These are phyloP conservation scores for Sitophilus oryzae DNA, from an alignment of 1,140 invertebrate species.

Conservation along the genomic window DNA sequence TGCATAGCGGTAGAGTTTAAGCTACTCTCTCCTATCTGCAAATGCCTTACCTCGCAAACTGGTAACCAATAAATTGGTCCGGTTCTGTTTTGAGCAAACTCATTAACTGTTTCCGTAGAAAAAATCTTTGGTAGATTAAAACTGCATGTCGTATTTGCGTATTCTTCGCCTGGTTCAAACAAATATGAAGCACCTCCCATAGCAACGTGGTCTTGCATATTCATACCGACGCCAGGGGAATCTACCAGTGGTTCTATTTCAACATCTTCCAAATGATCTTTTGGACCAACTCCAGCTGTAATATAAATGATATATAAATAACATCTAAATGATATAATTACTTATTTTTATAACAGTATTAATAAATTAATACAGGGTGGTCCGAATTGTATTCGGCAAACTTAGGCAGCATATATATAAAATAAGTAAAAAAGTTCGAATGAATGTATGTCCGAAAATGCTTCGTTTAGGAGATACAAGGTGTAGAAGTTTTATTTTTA, in stretches of 20 bases:
- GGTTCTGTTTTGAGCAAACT: slow-evolving; percentile 51
- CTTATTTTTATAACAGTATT: too few species aligned
- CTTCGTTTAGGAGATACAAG: too few species aligned
- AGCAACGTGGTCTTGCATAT: slow-evolving; percentile 67
- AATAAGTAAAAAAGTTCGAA: too few species aligned
- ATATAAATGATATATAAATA: too few species aligned
- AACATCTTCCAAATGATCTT: slow-evolving; percentile 54
- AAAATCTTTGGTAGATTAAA: slow-evolving; percentile 56
- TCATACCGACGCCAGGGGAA: slow-evolving; percentile 70
- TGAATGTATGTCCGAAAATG: too few species aligned
- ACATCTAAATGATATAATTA: too few species aligned
- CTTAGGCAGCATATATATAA: too few species aligned
- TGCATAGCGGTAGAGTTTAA: too few species aligned
- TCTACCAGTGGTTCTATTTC: slow-evolving; percentile 52
- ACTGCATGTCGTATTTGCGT: slow-evolving; percentile 47
- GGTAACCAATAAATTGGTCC: slow-evolving; percentile 63
- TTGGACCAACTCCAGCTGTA: slow-evolving; percentile 54
- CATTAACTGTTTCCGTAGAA: slow-evolving; percentile 47
- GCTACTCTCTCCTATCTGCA: too few species aligned
- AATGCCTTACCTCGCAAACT: slow-evolving; percentile 60
- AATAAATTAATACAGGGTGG: too few species aligned
- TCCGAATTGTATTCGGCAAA: too few species aligned
- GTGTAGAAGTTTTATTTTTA: too few species aligned
- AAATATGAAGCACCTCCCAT: slow-evolving; percentile 49
- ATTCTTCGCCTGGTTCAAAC: slow-evolving; percentile 47